These are phyloP conservation scores for Ceriagrion tenellum DNA, from an alignment of 2,888 invertebrate genomes.

Conservation along the genomic window DNA sequence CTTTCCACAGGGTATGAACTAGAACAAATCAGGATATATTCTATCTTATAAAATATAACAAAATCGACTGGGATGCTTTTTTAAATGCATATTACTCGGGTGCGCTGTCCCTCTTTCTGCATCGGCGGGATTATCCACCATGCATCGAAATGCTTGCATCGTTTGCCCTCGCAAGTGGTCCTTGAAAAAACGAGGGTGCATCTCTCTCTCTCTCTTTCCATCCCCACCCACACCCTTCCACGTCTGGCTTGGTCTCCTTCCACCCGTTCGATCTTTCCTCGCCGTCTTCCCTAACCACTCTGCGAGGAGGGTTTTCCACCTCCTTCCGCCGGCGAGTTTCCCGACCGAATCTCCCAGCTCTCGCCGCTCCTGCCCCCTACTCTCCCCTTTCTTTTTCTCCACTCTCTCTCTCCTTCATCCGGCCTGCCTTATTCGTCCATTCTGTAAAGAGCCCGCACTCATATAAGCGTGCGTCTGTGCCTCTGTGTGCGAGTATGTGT, in stretches of 20 bases:
- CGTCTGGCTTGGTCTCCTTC: too few relatives aligned
- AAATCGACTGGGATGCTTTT: neutral
- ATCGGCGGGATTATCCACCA: neutral
- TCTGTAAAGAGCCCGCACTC: conserved; percentile 51
- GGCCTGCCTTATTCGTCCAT: conserved; percentile 37
- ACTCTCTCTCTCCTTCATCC: neutral
- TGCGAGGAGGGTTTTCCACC: neutral
- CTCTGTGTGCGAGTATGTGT: conserved; percentile 23
- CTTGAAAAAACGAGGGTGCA: conserved; percentile 17
- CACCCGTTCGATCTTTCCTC: too few relatives aligned
- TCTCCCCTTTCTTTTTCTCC: neutral
- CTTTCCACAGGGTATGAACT: too few relatives aligned
- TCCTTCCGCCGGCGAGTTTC: neutral
- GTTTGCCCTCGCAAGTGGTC: conserved; percentile 21
- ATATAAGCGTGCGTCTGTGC: neutral
- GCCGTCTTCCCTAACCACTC: neutral
- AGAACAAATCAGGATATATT: too few relatives aligned
- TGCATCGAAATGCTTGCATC: conserved; percentile 30
- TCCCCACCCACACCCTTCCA: neutral
- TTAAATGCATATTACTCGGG: conserved; percentile 3
- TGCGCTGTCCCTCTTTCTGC: neutral
- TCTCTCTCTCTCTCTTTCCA: neutral
- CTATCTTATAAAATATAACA: neutral
- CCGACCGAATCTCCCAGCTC: neutral
- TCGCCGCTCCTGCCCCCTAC: neutral